Percentiles rank a stretch among this genome's conserved stretches.
Conservation (phyloP, 2,888 invertebrate species). For the Trissonchulus sp. region DNA sequence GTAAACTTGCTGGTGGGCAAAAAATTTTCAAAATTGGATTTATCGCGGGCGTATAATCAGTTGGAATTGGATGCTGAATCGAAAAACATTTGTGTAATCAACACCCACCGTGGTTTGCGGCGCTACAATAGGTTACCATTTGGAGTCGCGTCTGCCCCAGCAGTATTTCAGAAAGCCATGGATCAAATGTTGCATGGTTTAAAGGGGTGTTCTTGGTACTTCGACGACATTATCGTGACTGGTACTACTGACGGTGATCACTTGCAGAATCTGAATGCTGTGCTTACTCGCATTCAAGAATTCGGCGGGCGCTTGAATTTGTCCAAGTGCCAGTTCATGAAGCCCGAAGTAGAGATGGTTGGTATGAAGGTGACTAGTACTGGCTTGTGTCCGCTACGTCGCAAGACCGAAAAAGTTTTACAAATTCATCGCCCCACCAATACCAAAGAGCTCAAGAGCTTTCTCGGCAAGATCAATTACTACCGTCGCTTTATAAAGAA, state of each 20-base stretch:
- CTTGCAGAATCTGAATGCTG: background rate
- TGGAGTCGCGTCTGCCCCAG: background rate
- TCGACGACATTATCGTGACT: background rate
- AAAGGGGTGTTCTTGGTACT: background rate
- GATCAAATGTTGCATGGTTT: background rate
- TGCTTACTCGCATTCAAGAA: no score
- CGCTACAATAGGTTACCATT: background rate
- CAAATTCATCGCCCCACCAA: no score
- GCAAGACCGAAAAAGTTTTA: no score
- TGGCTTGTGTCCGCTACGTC: no score
- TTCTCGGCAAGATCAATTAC: no score
- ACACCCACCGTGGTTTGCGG: constrained; percentile 39
- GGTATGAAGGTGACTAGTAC: no score
- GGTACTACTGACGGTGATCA: background rate
- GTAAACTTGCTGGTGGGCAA: constrained; percentile 34
- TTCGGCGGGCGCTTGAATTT: background rate
- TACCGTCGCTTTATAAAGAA: no score
- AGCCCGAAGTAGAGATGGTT: no score
- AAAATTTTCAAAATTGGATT: constrained; percentile 40
- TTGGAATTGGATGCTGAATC: constrained; percentile 36
- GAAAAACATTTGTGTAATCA: constrained; percentile 36
- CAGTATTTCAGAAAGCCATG: background rate
- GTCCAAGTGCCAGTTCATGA: background rate
- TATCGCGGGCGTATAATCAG: constrained; percentile 40
- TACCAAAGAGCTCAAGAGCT: no score